A percentile compares a stretch with the other conserved stretches of the same genome.
Evolutionary conservation across 2,888 invertebrate species (phyloP).

Genomic region (Volucella zonaria): DNA sequence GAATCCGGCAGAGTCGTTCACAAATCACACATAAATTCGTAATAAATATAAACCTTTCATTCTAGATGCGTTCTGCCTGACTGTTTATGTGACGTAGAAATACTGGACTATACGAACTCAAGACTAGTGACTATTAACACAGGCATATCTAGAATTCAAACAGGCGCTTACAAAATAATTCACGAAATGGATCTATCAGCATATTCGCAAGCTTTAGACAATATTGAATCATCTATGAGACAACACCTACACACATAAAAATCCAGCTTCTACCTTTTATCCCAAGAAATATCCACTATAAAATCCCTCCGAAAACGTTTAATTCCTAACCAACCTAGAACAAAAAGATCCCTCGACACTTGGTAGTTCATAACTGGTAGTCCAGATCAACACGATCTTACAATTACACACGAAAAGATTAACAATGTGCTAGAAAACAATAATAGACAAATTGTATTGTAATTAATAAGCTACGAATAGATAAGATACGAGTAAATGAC

Average conservation of each 20-base stretch:
- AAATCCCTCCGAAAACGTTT: conserved; percentile 7
- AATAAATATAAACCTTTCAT: too few species aligned
- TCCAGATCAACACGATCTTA: not conserved
- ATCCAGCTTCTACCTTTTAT: conserved; percentile 4
- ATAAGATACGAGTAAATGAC: not conserved
- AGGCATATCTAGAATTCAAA: too few species aligned
- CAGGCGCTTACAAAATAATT: conserved; percentile 9
- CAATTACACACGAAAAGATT: too few species aligned
- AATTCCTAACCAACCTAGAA: not conserved
- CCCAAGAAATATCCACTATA: conserved; percentile 5
- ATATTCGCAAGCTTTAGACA: conserved; percentile 8
- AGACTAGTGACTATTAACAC: too few species aligned
- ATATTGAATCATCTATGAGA: conserved; percentile 13
- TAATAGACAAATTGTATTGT: too few species aligned
- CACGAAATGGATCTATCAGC: conserved; percentile 15
- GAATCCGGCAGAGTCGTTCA: too few species aligned
- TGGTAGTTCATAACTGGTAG: not conserved
- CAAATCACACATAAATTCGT: too few species aligned
- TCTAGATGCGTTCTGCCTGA: too few species aligned
- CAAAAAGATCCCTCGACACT: conserved; percentile 2
- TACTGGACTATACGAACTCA: too few species aligned
- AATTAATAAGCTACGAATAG: not conserved
- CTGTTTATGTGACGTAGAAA: too few species aligned
- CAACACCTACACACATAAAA: conserved; percentile 1
- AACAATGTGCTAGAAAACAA: too few species aligned